Evolutionary conservation across 2,113 vertebrate genomes (phyloP).

Genomic region (Sturnira hondurensis): DNA sequence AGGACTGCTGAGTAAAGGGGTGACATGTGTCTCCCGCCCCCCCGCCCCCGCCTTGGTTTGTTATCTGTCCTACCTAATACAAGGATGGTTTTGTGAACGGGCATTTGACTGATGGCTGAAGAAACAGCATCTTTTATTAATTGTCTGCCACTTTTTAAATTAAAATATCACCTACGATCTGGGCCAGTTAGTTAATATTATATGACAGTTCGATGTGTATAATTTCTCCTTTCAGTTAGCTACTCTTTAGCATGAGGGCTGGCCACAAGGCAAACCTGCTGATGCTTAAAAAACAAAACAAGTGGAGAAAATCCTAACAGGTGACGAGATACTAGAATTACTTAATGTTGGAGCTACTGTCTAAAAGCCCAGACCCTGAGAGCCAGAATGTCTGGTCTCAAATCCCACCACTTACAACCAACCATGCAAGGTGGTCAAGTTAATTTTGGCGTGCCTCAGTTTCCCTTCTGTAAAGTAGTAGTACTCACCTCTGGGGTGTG

Average conservation of each 20-base stretch:
- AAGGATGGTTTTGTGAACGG: neutral
- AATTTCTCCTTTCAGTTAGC: neutral
- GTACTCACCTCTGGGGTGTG: neutral
- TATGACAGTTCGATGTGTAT: neutral
- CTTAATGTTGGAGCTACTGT: neutral
- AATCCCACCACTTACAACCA: neutral
- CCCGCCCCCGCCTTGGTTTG: too few species aligned
- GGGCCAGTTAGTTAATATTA: neutral
- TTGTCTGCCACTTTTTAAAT: slow-evolving; percentile 14
- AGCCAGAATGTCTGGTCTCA: neutral
- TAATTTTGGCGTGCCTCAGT: neutral
- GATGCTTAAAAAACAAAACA: slow-evolving; percentile 24
- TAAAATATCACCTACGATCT: neutral
- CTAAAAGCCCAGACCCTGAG: neutral
- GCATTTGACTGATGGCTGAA: neutral
- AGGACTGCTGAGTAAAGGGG: too few species aligned
- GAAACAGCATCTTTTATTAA: neutral
- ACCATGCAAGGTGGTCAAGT: rapidly evolving
- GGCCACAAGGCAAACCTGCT: neutral
- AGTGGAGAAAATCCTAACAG: neutral
- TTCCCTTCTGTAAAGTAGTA: neutral
- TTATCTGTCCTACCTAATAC: too few species aligned
- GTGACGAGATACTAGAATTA: neutral
- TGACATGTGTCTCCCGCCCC: too few species aligned
- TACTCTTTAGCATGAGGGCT: neutral